These are phyloP conservation scores for Zeugodacus cucurbitae DNA, from an alignment of 1,140 invertebrate genomes.

Conservation along the genomic window DNA sequence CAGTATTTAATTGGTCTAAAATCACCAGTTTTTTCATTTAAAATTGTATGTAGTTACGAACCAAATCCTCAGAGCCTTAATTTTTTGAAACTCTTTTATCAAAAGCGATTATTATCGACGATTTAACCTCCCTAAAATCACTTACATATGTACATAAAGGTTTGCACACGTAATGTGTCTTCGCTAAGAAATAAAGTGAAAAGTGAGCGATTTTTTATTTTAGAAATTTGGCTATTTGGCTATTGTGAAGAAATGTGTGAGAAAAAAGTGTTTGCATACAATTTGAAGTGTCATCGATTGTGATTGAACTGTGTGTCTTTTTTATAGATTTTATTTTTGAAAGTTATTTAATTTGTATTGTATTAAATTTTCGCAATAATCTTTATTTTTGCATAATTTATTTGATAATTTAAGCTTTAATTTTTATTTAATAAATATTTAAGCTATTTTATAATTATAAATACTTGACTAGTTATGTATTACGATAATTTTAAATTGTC, in stretches of 20 bases:
- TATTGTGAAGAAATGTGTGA: neutral
- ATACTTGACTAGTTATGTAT: neutral
- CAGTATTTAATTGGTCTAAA: too few species aligned
- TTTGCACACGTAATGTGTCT: too few species aligned
- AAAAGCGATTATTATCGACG: too few species aligned
- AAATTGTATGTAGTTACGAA: too few species aligned
- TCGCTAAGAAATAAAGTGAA: too few species aligned
- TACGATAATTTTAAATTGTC: conserved; percentile 22
- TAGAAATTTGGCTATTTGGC: neutral
- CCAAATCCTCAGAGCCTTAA: too few species aligned
- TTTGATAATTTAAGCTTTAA: conserved; percentile 16
- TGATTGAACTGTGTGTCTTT: neutral
- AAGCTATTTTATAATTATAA: neutral
- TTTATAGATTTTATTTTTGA: neutral
- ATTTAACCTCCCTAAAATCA: too few species aligned
- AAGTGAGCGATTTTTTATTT: too few species aligned
- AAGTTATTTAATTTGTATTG: conserved; percentile 12
- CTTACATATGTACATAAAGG: too few species aligned
- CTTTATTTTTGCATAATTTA: neutral
- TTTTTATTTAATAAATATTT: conserved; percentile 24
- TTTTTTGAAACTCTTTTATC: too few species aligned
- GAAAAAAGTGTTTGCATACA: neutral
- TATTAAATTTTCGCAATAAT: conserved; percentile 16
- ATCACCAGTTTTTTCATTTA: too few species aligned
- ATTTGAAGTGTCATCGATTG: neutral